Evolutionary conservation across 2,797 vertebrate genomes (phyloP), one percentile per base, ranked within the genome.

Genomic region (Chromis chromis): DNA sequence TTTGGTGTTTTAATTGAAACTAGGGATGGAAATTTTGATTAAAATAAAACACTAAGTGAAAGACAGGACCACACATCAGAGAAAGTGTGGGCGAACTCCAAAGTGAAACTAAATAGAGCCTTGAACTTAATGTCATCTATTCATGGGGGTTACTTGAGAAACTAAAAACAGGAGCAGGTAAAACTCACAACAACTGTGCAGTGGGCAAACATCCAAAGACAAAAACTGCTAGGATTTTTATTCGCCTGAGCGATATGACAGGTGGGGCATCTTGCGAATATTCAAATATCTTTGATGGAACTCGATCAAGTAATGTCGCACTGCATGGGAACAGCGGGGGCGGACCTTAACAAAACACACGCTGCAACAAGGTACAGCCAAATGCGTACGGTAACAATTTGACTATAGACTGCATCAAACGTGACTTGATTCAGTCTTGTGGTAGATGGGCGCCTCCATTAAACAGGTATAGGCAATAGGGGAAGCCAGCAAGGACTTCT

Each of bases 21-120:
- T 13, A 13, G 10, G 2, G 16, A 79, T 81, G 82, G 84, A 89
- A 84, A 82, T 64, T 70, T 74, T 79, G 24, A 73, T 63, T 59
- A 54, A 76, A 64, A 79, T 27, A 48, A 59, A 31, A 65, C 10
- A 56, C 6, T 1, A 14, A 46, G 14, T 44, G 14, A 65, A 68
- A 49, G 17, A 65, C 6, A 44, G 25, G 42, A 71, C 39, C 4
- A 21, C 28, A 53, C 5, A 66, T 21, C 24, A 22, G 55, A 83
- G 52, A 81, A 84, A 48, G 74, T 74, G 87, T 87, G 70, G 85
- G 86, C 17, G 59, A 67, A 31, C 16, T 24, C 31, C 48, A 21
- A 62, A 68, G 70, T 42, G 54, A 56, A 83, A 72, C 62, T n/a
- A 40, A 78, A 70, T 16, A 21, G 10, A 2, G 57, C 65, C 48